Conservation (phyloP, 2,113 vertebrate species). For the Peromyscus californicus region DNA sequence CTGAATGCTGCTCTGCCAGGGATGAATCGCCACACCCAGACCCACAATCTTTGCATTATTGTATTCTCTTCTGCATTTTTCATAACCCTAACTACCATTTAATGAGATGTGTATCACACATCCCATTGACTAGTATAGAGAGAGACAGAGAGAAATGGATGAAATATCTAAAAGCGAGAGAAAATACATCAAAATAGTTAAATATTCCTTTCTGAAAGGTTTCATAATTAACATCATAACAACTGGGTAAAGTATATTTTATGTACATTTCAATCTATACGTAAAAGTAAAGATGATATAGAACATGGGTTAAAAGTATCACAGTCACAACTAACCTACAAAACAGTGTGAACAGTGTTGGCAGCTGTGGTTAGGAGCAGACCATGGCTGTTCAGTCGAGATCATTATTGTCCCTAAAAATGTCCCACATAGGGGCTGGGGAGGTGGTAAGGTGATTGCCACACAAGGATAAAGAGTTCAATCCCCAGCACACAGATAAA, state of each 20-base stretch:
- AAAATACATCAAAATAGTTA: background rate
- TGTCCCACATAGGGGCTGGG: background rate
- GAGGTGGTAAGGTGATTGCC: too few species aligned
- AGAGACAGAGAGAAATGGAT: background rate
- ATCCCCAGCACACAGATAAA: background rate
- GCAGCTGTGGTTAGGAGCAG: slow-evolving; percentile 19
- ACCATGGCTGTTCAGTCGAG: background rate
- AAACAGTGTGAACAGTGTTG: background rate
- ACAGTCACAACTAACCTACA: background rate
- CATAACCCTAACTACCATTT: background rate
- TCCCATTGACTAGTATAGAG: background rate
- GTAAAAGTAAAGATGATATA: slow-evolving; percentile 60
- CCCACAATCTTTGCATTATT: background rate
- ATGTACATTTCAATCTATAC: slow-evolving; percentile 39
- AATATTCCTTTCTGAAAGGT: slow-evolving; percentile 38
- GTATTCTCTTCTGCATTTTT: background rate
- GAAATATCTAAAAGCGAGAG: background rate
- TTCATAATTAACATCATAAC: slow-evolving; percentile 4
- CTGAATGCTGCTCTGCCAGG: background rate
- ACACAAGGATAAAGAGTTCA: background rate
- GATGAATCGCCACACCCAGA: background rate
- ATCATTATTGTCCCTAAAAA: background rate
- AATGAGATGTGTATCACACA: background rate
- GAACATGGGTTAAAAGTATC: background rate
- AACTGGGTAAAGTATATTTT: slow-evolving; percentile 33